Evolutionary conservation across 2,113 vertebrate species (phyloP).

Genomic region (Octodon degus): DNA sequence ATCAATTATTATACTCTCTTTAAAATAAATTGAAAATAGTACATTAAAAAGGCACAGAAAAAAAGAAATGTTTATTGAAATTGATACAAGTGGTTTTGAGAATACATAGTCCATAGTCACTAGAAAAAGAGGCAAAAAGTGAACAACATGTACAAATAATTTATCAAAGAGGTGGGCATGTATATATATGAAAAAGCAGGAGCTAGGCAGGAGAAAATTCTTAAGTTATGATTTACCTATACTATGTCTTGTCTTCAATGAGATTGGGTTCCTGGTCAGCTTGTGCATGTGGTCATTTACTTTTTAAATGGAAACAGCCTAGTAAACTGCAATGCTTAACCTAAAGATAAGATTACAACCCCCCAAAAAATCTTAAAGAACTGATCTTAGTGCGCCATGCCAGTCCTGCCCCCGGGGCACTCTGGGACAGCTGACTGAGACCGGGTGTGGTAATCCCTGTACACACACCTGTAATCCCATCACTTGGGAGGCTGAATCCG

Average conservation of each 20-base stretch:
- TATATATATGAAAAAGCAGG: background rate
- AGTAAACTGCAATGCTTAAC: background rate
- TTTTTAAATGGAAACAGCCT: slow-evolving; percentile 38
- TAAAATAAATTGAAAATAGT: no score
- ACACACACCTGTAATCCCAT: no score
- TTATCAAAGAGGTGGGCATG: rapidly evolving
- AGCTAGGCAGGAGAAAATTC: background rate
- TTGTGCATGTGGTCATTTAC: background rate
- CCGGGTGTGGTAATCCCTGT: no score
- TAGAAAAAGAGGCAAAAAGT: slow-evolving; percentile 4
- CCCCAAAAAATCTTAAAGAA: no score
- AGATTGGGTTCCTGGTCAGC: background rate
- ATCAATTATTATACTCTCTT: no score
- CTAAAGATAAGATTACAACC: background rate
- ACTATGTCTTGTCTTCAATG: slow-evolving; percentile 9
- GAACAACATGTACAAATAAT: background rate
- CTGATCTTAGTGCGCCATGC: no score
- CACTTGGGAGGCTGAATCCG: no score
- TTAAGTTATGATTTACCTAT: background rate
- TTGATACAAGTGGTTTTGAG: background rate
- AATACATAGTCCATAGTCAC: background rate
- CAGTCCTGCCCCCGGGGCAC: no score
- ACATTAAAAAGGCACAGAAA: no score
- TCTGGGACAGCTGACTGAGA: no score
- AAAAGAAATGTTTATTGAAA: slow-evolving; percentile 21